A percentile compares a stretch with the other conserved stretches of the same genome.
Evolutionary conservation across 2,888 invertebrate species (phyloP).

Genomic region (Willowsia nigromaculata): DNA sequence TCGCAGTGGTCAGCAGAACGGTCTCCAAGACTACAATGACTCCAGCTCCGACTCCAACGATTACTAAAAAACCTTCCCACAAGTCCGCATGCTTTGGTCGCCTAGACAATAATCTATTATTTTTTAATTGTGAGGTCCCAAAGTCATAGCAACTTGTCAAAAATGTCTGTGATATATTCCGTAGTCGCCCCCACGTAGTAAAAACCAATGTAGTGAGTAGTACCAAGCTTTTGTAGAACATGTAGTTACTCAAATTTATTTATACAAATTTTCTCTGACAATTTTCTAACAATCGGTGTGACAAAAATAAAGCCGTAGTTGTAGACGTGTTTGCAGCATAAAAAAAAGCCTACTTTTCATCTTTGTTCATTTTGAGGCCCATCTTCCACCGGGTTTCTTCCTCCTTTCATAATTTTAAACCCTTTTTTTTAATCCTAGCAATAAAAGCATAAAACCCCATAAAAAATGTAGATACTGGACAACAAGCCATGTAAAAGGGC

Average conservation of each 20-base stretch:
- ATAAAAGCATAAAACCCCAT: too few species aligned
- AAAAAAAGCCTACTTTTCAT: neutral
- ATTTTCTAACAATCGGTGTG: neutral
- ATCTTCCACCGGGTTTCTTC: neutral
- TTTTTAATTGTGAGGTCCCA: too few species aligned
- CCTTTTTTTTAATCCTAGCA: too few species aligned
- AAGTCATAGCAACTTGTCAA: slow-evolving; percentile 36
- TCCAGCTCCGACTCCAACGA: neutral
- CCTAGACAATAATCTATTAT: too few species aligned
- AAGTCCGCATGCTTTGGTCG: neutral
- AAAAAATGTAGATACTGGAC: too few species aligned
- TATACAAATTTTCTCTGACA: neutral
- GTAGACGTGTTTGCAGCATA: slow-evolving; percentile 20
- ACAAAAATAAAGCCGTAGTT: slow-evolving; percentile 19
- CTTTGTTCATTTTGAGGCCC: neutral
- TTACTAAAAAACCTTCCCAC: neutral
- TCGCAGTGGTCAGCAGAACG: neutral
- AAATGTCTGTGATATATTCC: slow-evolving; percentile 33
- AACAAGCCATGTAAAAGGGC: too few species aligned
- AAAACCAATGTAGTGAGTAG: neutral
- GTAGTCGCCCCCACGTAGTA: neutral
- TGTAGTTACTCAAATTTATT: neutral
- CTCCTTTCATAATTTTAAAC: too few species aligned
- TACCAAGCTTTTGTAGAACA: neutral
- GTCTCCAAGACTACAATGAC: neutral